Conservation (phyloP, 2,888 invertebrate species). For the Pollenia amentaria region DNA sequence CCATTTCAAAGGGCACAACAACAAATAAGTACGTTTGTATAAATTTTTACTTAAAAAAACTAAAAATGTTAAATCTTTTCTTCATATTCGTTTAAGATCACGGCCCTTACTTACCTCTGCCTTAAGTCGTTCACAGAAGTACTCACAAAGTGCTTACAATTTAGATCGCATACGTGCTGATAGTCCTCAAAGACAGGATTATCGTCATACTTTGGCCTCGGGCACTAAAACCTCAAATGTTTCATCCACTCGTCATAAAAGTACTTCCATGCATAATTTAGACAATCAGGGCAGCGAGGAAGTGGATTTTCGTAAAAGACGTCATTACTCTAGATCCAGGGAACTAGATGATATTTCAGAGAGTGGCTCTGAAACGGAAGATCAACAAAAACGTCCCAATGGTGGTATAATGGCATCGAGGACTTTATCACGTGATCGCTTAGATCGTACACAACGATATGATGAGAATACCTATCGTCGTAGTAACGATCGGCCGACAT, state of each 20-base stretch:
- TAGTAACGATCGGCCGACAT: constrained; percentile 77
- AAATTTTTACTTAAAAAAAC: neutral
- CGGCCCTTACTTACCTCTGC: constrained; percentile 77
- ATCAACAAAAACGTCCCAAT: constrained; percentile 79
- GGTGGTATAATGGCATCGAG: constrained; percentile 76
- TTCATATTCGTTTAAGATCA: constrained; percentile 75
- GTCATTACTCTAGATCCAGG: constrained; percentile 85
- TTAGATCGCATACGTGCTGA: constrained; percentile 80
- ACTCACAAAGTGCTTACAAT: constrained; percentile 84
- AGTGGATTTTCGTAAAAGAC: constrained; percentile 82
- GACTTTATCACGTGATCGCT: constrained; percentile 77
- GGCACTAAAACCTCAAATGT: constrained; percentile 65
- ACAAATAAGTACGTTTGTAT: constrained; percentile 78
- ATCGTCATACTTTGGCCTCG: constrained; percentile 78
- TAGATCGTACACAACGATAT: constrained; percentile 78
- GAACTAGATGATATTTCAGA: constrained; percentile 85
- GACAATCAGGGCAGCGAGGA: constrained; percentile 82
- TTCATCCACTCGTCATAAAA: constrained; percentile 78
- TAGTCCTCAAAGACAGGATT: constrained; percentile 78
- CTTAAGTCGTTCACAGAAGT: constrained; percentile 81
- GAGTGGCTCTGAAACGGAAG: constrained; percentile 84
- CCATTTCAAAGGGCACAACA: constrained; percentile 84
- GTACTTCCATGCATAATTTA: constrained; percentile 84
- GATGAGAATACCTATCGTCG: constrained; percentile 79
- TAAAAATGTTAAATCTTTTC: neutral